Percentiles rank a stretch among this genome's conserved stretches.
phyloP scores from a whole-genome alignment of 2,113 vertebrate genomes.

The Triplophysa rosa region DNA sequence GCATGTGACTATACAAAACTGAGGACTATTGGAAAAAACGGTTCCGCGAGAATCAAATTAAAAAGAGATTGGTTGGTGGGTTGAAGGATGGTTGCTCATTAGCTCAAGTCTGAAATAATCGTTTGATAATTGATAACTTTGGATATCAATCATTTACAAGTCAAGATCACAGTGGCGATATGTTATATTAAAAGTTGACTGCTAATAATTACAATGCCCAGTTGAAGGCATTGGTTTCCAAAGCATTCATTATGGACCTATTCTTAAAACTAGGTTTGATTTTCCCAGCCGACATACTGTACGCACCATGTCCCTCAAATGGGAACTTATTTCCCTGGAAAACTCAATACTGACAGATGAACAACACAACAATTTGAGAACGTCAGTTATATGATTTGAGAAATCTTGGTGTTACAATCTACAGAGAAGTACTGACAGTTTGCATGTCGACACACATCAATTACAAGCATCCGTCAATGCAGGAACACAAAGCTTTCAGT shows the following conservation, averaged over 20 bases:
- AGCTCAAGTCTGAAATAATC: too few species aligned
- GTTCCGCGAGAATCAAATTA: too few species aligned
- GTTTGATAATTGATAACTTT: too few species aligned
- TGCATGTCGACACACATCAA: neutral
- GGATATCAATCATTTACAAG: too few species aligned
- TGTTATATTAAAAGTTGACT: neutral
- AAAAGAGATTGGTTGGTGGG: too few species aligned
- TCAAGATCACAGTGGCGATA: neutral
- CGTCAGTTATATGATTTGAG: neutral
- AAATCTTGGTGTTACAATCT: neutral
- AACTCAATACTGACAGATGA: neutral
- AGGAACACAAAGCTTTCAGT: neutral
- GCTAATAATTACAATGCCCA: neutral
- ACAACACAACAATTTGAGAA: neutral
- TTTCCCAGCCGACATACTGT: neutral
- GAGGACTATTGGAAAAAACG: too few species aligned
- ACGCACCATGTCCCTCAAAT: constrained; percentile 4
- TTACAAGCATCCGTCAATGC: neutral
- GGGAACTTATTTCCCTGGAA: neutral
- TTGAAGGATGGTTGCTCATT: too few species aligned
- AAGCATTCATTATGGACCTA: neutral
- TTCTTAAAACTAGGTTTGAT: neutral
- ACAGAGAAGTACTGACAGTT: neutral
- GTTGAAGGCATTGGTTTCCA: neutral
- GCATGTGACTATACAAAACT: too few species aligned